A percentile compares a stretch with the other conserved stretches of the same genome.
phyloP scores from a whole-genome alignment of 2,113 vertebrate species.

The Nanorana parkeri region DNA sequence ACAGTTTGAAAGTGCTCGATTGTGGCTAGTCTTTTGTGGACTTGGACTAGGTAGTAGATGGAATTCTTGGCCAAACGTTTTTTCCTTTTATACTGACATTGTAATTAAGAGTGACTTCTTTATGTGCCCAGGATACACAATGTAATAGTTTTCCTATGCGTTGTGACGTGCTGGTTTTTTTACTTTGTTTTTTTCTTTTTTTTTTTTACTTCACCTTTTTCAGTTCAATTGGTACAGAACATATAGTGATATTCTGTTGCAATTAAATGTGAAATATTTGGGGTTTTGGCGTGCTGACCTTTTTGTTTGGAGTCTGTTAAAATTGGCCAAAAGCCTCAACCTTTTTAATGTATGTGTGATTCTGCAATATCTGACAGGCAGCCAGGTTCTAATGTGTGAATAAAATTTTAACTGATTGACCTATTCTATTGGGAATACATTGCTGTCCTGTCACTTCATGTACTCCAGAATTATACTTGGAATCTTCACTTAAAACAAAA shows the following conservation, averaged over 20 bases:
- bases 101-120: not conserved
- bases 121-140: not conserved
- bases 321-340: not conserved
- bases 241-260: slow-evolving; percentile 23
- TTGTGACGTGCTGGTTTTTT: not conserved
- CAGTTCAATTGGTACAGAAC: not conserved
- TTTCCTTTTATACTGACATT: not conserved
- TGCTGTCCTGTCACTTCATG: not conserved
- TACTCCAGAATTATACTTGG: not conserved
- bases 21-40: not conserved
- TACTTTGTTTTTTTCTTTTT: not conserved
- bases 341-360: not conserved
- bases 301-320: not conserved
- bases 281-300: not conserved
- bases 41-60: not conserved
- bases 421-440: not conserved
- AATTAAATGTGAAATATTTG: slow-evolving; percentile 19
- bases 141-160: slow-evolving; percentile 19
- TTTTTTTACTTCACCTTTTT: not conserved
- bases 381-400: not conserved
- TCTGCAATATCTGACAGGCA: slow-evolving; percentile 1
- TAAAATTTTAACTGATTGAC: slow-evolving; percentile 22
- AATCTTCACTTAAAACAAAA: too few species aligned
- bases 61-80: not conserved
- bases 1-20: too few species aligned